These are phyloP conservation scores for Gnatocerus cornutus DNA, from an alignment of 2,888 invertebrate genomes.

Conservation along the genomic window DNA sequence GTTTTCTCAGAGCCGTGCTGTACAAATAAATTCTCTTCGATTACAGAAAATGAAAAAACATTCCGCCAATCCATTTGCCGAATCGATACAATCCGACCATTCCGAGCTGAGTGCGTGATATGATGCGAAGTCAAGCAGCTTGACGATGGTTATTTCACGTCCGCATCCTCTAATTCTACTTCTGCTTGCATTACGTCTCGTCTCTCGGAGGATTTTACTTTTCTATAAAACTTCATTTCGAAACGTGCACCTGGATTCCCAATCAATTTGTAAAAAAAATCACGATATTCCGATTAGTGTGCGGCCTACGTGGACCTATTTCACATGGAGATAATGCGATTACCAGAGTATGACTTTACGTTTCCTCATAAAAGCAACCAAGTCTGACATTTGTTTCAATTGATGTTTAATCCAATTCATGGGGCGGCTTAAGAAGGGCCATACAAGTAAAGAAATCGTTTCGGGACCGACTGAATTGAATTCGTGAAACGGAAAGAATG, in stretches of 20 bases:
- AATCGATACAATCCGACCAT: slow-evolving; percentile 31
- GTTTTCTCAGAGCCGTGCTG: slow-evolving; percentile 10
- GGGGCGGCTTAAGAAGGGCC: slow-evolving; percentile 49
- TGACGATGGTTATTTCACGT: slow-evolving; percentile 38
- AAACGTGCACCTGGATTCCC: slow-evolving; percentile 21
- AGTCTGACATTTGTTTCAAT: slow-evolving; percentile 55
- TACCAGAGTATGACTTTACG: slow-evolving; percentile 33
- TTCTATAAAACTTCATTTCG: slow-evolving; percentile 28
- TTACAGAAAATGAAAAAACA: slow-evolving; percentile 36
- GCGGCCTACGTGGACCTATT: slow-evolving; percentile 24
- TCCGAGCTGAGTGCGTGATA: slow-evolving; percentile 27
- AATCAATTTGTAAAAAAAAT: slow-evolving; percentile 32
- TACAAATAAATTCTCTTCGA: slow-evolving; percentile 33
- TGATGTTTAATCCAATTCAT: slow-evolving; percentile 56
- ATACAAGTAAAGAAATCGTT: slow-evolving; percentile 36
- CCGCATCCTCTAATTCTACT: slow-evolving; percentile 43
- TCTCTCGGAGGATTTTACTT: slow-evolving; percentile 34
- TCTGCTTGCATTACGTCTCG: slow-evolving; percentile 53
- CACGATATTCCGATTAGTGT: slow-evolving; percentile 16
- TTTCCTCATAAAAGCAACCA: slow-evolving; percentile 32
- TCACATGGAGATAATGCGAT: slow-evolving; percentile 29
- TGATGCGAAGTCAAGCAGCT: slow-evolving; percentile 46
- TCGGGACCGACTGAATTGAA: slow-evolving; percentile 40
- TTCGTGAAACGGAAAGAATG: slow-evolving; percentile 45
- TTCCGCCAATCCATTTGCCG: slow-evolving; percentile 25